Evolutionary conservation across 2,888 invertebrate genomes (phyloP).

Genomic region (Octodonta nipae): DNA sequence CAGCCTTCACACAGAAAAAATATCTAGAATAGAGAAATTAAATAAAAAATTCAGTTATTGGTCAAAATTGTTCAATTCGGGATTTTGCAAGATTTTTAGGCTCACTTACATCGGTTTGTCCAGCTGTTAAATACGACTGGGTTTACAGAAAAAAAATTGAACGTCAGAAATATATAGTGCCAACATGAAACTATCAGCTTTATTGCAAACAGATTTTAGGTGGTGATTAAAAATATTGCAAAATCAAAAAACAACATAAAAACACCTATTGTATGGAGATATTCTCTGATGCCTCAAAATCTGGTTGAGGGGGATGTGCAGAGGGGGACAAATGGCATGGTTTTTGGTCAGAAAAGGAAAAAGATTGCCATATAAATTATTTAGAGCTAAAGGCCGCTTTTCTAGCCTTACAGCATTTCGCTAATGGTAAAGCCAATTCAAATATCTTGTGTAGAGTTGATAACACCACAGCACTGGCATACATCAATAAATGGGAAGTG

Average conservation of each 20-base stretch:
- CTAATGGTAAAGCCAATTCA: constrained; percentile 5
- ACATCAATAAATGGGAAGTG: constrained; percentile 8
- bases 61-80: neutral
- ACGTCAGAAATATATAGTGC: constrained; percentile 1
- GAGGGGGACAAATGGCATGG: constrained; percentile 6
- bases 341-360: constrained; percentile 9
- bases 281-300: constrained; percentile 10
- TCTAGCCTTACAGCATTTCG: constrained; percentile 11
- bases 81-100: neutral
- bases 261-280: constrained; percentile 11
- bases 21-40: neutral
- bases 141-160: constrained; percentile 7
- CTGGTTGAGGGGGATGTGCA: constrained; percentile 12
- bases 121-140: constrained; percentile 7
- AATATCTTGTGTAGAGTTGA: constrained; percentile 10
- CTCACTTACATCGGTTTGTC: neutral
- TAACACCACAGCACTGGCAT: constrained; percentile 9
- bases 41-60: neutral
- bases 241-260: constrained; percentile 6
- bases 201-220: neutral
- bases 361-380: constrained; percentile 10
- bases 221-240: constrained; percentile 6
- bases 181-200: neutral
- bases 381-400: constrained; percentile 14
- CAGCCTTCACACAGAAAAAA: neutral